Base-by-base conservation (phyloP, 2,797 vertebrate genomes). In the Rhinatrema bivittatum region DNA sequence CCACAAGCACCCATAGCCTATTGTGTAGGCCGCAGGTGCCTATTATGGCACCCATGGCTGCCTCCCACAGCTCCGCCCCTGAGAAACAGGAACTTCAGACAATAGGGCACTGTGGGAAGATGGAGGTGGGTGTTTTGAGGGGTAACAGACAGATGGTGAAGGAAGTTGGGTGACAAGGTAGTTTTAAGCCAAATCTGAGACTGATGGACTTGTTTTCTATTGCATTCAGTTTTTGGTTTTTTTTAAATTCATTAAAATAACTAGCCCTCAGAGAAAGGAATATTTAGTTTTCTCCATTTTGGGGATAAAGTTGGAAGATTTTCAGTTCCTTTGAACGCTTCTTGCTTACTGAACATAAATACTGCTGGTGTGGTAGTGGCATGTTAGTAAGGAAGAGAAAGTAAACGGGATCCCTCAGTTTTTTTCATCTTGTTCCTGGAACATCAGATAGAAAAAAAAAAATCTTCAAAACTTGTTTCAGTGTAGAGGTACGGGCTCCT, bases 11-110 rank as follows among this genome's bases (percentile, higher is more conserved):
- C 88, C 90, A 88, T 73, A 67, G 81, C 81, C 90, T 83, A 85
- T 97, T 98, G 93, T 98, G 82, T 38, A 51, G 81, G 84, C 84
- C 80, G 88, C 94, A 98, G 95, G 95, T 98, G 94, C 89, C 91
- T 87, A 77, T 90, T 81, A 89, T 87, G 85, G 92, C 90, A 88
- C 86, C 89, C 90, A 88, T 67, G 87, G 84, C 85, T 67, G 74
- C 85, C 86, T 67, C 82, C 51, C 37, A 51, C 78, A 71, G 73
- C 81, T 84, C 87, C 87, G 85, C 88, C 90, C 88, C 84, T 77
- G 84, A 87, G 88, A 86, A 84, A 79, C 71, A 81, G 87, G 87
- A 90, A 87, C 83, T 60, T 62, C 68, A 90, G 77, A 94, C 90
- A 94, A 94, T 94, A 85, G 76, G 78, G 73, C 85, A 82, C 77